A percentile compares a stretch with the other conserved stretches of the same genome.
Conservation (phyloP, 1,140 invertebrate genomes). For the Chionoecetes opilio region DNA sequence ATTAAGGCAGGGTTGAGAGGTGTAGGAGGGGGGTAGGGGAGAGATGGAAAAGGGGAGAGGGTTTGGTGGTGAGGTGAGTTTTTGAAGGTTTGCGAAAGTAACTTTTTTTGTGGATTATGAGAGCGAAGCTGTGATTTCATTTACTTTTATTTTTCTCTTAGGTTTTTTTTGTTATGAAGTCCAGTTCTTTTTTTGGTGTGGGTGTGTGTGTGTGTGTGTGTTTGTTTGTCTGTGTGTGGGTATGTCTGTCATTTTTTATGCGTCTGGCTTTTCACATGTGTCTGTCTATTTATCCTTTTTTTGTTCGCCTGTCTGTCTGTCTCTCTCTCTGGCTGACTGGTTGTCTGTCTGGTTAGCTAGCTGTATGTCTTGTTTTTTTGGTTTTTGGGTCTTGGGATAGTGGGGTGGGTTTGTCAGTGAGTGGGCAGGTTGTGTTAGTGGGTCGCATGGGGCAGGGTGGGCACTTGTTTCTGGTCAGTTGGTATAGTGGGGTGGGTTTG, state of each 20-base stretch:
- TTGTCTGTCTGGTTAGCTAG: too few species aligned
- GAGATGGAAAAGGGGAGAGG: too few species aligned
- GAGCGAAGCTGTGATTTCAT: background rate
- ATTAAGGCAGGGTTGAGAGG: too few species aligned
- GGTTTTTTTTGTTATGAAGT: background rate
- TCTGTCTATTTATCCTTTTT: background rate
- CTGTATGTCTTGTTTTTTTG: too few species aligned
- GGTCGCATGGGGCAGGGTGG: too few species aligned
- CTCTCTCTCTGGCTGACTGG: background rate
- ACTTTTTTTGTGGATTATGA: constrained; percentile 5
- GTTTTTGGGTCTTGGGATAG: too few species aligned
- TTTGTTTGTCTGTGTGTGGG: background rate
- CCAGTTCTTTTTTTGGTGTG: background rate
- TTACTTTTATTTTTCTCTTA: background rate
- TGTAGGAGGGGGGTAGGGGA: too few species aligned
- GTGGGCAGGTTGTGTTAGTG: too few species aligned
- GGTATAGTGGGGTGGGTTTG: too few species aligned
- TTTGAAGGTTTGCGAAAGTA: background rate
- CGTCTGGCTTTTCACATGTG: background rate
- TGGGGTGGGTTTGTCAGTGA: too few species aligned
- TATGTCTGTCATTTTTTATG: background rate
- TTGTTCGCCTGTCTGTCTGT: background rate
- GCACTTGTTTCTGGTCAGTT: background rate
- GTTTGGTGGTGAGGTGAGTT: background rate
- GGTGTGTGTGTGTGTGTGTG: background rate